A percentile compares a stretch with the other conserved stretches of the same genome.
Conservation (phyloP, 2,888 invertebrate species). For the Melinaea marsaeus region DNA sequence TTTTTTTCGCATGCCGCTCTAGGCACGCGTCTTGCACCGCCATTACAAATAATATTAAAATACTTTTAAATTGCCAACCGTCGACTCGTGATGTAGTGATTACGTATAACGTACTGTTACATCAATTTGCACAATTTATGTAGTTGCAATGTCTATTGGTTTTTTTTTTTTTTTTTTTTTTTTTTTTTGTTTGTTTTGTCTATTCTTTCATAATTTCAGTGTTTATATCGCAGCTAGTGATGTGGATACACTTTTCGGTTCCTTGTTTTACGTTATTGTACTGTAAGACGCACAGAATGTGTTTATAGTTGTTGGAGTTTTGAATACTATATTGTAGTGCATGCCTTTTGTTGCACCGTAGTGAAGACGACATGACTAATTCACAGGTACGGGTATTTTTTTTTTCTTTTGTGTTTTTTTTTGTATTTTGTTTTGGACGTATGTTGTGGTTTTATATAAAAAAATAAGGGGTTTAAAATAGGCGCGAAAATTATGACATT, state of each 20-base stretch:
- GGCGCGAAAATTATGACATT: too few species aligned
- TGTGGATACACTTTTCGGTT: constrained; percentile 67
- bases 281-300: constrained; percentile 69
- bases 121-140: constrained; percentile 45
- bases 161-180: constrained; percentile 48
- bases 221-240: constrained; percentile 65
- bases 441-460: background rate
- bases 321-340: constrained; percentile 65
- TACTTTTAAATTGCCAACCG: constrained; percentile 45
- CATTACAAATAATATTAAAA: constrained; percentile 51
- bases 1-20: constrained; percentile 66
- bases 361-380: constrained; percentile 77
- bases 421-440: constrained; percentile 34
- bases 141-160: constrained; percentile 59
- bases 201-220: constrained; percentile 67
- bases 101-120: constrained; percentile 31
- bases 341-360: constrained; percentile 67
- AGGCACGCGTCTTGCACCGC: constrained; percentile 59
- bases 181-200: constrained; percentile 34
- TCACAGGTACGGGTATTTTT: constrained; percentile 75
- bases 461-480: background rate
- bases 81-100: constrained; percentile 37
- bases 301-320: constrained; percentile 60
- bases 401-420: constrained; percentile 39
- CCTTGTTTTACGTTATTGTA: constrained; percentile 60